Base-by-base conservation (phyloP, 2,113 vertebrate genomes). In the Nicator chloris region DNA sequence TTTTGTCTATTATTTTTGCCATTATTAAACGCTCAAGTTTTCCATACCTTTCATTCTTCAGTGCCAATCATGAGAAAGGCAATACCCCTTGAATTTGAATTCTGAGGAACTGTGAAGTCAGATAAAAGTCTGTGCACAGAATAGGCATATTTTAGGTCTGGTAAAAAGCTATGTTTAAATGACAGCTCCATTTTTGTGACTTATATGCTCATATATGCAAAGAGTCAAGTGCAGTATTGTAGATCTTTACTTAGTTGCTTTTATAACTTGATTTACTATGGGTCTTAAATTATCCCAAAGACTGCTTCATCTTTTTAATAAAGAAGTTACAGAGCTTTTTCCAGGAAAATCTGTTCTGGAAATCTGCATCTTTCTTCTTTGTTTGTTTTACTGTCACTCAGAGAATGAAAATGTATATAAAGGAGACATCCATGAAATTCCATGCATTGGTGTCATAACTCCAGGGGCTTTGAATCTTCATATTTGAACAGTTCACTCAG, bases 351-450 rank as follows among this genome's bases (percentile, higher is more conserved):
- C 69, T 93, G 47, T 86, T 86, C 72, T 95, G 71, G 64, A 88
- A 95, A 86, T 71, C 76, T 92, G 18, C 21, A 81, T 49, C 44
- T 80, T 95, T 92, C 56, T 77, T 91, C 90, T 88, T 93, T 95
- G 64, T 96, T 97, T 97, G 61, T 88, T 96, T 95, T 92, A 88
- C 85, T 95, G 51, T 81, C 92, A 90, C 22, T 88, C 88, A 93
- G 51, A 78, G 51, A 86, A 86, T 64, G 69, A 84, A 90, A 86
- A 90, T 22, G 30, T 88, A 83, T 83, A 92, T 92, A 95, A 96
- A 90, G 37, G 78, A 93, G 69, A 75, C 53, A 88, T 68, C 90
- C 71, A 86, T 72, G 80, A 94, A 95, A 96, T 97, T 96, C 95
- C 88, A 75, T 50, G 65, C 88, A 78, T 92, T 86, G 51, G 51